Base-by-base conservation (phyloP, 2,113 vertebrate genomes). In the Aspidoscelis tigris region DNA sequence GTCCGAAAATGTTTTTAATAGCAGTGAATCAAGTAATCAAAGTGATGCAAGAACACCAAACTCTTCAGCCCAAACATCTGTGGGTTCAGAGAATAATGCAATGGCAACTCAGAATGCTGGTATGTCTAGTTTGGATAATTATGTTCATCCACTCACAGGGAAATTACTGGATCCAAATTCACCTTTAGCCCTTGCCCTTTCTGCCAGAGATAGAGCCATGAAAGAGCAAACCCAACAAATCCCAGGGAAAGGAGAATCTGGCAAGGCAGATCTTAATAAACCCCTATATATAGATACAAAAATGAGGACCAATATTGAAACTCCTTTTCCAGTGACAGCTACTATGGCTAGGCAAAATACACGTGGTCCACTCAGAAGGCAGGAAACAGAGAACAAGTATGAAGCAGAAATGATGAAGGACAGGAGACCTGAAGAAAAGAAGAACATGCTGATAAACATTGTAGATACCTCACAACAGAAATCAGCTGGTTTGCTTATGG, bases 231-330 rank as follows among this genome's bases (percentile, higher is more conserved):
- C 94, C 14, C 98, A 98, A 88, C 97, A 96, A 81, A 96, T 96
- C 85, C 92, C 96, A 33, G 93, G 96, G 84, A 98, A 97, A 90
- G 96, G 95, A 22, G 98, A 98, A 11, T 53, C 95, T 47, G 96
- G 97, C 87, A 99, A 98, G 95, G 96, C 97, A 0, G 98, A 99
- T 95, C 98, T 99, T 92, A 97, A 98, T 93, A 98, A 99, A 88
- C 98, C 98, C 2, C 97, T 99, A 74, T 99, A 98, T 83, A 98
- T 99, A 0, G 98, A 99, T 92, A 99, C 98, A 81, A 99, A 99
- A 94, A 95, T 99, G 91, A 96, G 97, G 86, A 96, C 98, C n/a
- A 95, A 95, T 24, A 93, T 96, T 20, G 98, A 99, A 88, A 94
- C 96, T 0, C 95, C 96, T 89, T 98, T 98, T 87, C 92, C 97